These are phyloP conservation scores for Zeuzera pyrina DNA, from an alignment of 2,888 invertebrate species.

Conservation along the genomic window DNA sequence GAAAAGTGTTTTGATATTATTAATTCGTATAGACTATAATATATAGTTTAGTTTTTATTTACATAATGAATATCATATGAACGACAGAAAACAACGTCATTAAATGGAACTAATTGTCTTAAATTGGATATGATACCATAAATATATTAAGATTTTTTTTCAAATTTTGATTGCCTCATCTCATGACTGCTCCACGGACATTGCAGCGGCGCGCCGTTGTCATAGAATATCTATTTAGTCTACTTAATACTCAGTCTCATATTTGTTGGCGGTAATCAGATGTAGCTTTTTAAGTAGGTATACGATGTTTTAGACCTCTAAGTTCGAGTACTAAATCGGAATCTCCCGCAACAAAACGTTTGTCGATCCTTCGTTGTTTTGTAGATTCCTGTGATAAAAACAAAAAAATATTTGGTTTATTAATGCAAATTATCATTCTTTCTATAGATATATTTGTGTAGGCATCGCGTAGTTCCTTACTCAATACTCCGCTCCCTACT, in stretches of 20 bases:
- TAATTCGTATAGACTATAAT: too few species aligned
- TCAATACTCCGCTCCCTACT: conserved; percentile 20
- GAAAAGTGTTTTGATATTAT: too few species aligned
- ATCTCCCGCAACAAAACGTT: conserved; percentile 76
- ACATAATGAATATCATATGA: too few species aligned
- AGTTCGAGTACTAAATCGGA: conserved; percentile 76
- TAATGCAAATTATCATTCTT: too few species aligned
- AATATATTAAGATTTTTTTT: conserved; percentile 17
- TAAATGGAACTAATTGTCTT: too few species aligned
- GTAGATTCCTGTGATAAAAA: conserved; percentile 43
- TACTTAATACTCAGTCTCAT: conserved; percentile 71
- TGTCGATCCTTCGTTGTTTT: conserved; percentile 67
- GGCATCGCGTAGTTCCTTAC: too few species aligned
- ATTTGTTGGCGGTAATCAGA: conserved; percentile 55
- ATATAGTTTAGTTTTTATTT: too few species aligned
- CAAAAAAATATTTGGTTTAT: conserved; percentile 4
- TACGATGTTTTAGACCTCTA: conserved; percentile 75
- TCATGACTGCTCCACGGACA: conserved; percentile 22
- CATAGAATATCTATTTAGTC: conserved; percentile 43
- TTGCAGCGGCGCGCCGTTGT: conserved; percentile 40
- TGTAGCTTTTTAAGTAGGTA: conserved; percentile 64
- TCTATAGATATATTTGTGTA: too few species aligned
- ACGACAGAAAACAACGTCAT: too few species aligned
- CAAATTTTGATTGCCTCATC: conserved; percentile 24
- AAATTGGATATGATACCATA: background rate